Evolutionary conservation across 2,797 vertebrate species (phyloP), one percentile per base, ranked within the genome.

Genomic region (Paedocypris micromegethes): DNA sequence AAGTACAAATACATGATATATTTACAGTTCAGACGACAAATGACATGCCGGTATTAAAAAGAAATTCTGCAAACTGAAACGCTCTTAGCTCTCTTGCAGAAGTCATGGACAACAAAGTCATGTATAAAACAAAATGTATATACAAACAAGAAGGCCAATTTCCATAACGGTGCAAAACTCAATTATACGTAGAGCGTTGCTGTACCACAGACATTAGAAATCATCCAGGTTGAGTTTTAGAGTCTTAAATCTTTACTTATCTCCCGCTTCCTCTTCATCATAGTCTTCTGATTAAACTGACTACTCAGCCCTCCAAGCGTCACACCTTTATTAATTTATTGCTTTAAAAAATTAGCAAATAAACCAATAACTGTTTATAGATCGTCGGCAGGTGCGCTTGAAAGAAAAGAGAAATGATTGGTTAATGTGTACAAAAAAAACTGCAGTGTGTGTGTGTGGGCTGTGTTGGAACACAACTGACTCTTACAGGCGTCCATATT

Each of bases 401-500:
- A 87, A 86, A 89, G 75, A 86, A 73, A 87, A 85, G 78, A 87
- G 68, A 82, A 82, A 64, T 53, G 81, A 39, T 75, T 53, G 70
- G 75, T 78, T 49, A 83, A 58, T 82, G 53, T 78, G 39, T 67
- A 5, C n/a, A 39, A n/a, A 43, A 37, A 2, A 50, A 57, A 49
- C 52, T 50, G n/a, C 40, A 37, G 3, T 47, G 5, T 49, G 48
- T 3, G 41, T 6, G 46, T 23, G 23, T 23, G 5, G 56, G 6
- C 44, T 58, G 7, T 44, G 48, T 46, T 3, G 8, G 9, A 56
- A 38, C 6, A 9, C 8, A 6, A 5, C 38, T 52, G 43, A 84
- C 79, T 84, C 91, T 94, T 96, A 97, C 92, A 97, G 87, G 58
- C 83, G 77, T 85, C 94, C 94, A 6, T 88, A 96, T 84, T 93